These are phyloP conservation scores for Melieria crassipennis DNA, from an alignment of 2,888 invertebrate genomes.

Conservation along the genomic window DNA sequence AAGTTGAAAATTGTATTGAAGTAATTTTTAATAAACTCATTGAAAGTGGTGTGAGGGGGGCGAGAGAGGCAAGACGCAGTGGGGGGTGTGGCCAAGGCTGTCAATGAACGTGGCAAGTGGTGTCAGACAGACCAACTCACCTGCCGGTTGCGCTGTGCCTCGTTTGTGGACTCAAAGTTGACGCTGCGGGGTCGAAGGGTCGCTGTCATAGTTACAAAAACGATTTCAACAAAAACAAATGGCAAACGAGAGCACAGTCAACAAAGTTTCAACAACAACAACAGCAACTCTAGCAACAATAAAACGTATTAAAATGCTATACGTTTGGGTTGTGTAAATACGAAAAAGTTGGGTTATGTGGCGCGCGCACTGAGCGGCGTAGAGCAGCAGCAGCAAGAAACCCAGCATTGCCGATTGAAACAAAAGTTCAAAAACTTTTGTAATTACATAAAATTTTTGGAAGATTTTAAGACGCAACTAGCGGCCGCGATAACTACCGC, in stretches of 20 bases:
- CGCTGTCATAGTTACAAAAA: no score
- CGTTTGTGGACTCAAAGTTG: no score
- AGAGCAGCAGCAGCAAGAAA: no score
- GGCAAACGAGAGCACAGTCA: not conserved
- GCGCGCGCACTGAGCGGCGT: not conserved
- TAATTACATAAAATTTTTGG: slow-evolving; percentile 57
- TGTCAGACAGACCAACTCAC: no score
- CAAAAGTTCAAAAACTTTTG: slow-evolving; percentile 55
- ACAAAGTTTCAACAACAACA: no score
- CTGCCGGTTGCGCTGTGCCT: no score
- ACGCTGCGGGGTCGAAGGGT: no score
- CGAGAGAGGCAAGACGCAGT: not conserved
- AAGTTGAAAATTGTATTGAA: not conserved
- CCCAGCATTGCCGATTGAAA: not conserved
- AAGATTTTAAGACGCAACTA: slow-evolving; percentile 54
- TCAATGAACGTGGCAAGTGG: no score
- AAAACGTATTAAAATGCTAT: not conserved
- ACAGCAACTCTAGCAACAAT: not conserved
- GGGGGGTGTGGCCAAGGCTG: not conserved
- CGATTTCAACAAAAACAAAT: not conserved
- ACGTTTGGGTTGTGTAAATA: not conserved
- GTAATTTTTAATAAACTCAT: slow-evolving; percentile 7
- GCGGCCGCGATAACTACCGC: slow-evolving; percentile 30
- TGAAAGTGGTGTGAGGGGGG: not conserved
- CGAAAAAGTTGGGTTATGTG: not conserved